A percentile compares a stretch with the other conserved stretches of the same genome.
Evolutionary conservation across 1,140 invertebrate species (phyloP).

Genomic region (Littorina saxatilis): DNA sequence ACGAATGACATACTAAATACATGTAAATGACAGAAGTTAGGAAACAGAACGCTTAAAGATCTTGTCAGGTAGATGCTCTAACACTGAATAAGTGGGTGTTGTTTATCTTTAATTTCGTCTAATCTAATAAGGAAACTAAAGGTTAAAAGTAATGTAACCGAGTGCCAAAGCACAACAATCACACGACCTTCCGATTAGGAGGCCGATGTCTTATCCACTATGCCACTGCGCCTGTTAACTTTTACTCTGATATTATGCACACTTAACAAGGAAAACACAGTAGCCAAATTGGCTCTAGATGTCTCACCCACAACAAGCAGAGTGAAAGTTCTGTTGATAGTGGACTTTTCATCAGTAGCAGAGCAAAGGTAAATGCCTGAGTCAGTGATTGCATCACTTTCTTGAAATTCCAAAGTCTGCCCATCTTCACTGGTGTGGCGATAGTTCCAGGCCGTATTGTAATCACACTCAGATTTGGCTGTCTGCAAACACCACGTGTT

Average conservation of each 20-base stretch:
- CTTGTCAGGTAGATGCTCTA: constrained; percentile 86
- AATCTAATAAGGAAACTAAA: too few species aligned
- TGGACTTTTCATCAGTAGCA: neutral
- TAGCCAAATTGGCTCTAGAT: too few species aligned
- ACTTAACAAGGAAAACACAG: too few species aligned
- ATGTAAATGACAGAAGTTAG: constrained; percentile 24
- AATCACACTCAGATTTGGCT: neutral
- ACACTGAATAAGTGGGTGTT: too few species aligned
- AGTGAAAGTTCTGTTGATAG: neutral
- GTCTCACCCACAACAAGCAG: neutral
- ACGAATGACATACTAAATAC: neutral
- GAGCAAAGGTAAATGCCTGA: neutral
- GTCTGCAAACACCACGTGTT: too few species aligned
- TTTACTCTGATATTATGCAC: too few species aligned
- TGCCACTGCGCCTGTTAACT: too few species aligned
- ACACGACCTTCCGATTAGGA: too few species aligned
- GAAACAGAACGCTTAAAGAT: constrained; percentile 72
- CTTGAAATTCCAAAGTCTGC: neutral
- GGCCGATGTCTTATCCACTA: too few species aligned
- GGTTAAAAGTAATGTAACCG: too few species aligned
- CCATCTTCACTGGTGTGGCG: neutral
- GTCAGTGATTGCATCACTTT: neutral
- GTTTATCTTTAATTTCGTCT: too few species aligned
- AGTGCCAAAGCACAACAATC: too few species aligned
- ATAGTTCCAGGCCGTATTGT: neutral